Percentiles rank a stretch among this genome's conserved stretches.
Conservation (phyloP, 1,140 invertebrate genomes). For the Drosophila watanabei region DNA sequence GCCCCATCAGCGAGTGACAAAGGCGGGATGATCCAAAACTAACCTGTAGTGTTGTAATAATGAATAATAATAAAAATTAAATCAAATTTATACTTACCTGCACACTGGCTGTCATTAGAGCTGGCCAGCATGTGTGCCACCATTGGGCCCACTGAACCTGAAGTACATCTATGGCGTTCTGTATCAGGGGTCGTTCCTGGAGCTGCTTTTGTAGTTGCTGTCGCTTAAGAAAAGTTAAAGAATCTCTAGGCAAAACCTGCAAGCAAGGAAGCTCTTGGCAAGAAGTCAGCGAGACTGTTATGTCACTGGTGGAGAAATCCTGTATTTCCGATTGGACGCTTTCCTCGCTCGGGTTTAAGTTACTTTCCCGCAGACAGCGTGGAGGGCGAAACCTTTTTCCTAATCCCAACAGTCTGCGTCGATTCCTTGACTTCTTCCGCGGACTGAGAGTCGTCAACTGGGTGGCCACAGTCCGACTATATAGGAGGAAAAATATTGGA, state of each 20-base stretch:
- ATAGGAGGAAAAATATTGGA: background rate
- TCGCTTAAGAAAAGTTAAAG: background rate
- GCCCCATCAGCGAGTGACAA: slow-evolving; percentile 14
- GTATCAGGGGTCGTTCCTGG: slow-evolving; percentile 24
- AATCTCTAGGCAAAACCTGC: background rate
- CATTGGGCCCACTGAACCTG: slow-evolving; percentile 2
- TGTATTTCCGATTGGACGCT: background rate
- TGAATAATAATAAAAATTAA: background rate
- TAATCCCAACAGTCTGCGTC: background rate
- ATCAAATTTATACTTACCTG: background rate
- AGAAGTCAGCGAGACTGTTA: background rate
- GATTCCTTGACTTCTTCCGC: background rate
- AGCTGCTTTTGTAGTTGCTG: slow-evolving; percentile 7
- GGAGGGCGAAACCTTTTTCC: background rate
- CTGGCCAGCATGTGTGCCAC: background rate
- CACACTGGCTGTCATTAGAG: background rate
- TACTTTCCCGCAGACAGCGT: background rate
- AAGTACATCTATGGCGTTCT: slow-evolving; percentile 29
- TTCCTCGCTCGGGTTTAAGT: slow-evolving; percentile 11
- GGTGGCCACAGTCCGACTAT: background rate
- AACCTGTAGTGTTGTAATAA: background rate
- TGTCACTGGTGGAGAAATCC: background rate
- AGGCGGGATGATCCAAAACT: slow-evolving; percentile 17
- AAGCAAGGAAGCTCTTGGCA: background rate
- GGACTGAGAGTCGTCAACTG: background rate